phyloP scores from a whole-genome alignment of 2,888 invertebrate species.

The Cataglyphis altisquamis region DNA sequence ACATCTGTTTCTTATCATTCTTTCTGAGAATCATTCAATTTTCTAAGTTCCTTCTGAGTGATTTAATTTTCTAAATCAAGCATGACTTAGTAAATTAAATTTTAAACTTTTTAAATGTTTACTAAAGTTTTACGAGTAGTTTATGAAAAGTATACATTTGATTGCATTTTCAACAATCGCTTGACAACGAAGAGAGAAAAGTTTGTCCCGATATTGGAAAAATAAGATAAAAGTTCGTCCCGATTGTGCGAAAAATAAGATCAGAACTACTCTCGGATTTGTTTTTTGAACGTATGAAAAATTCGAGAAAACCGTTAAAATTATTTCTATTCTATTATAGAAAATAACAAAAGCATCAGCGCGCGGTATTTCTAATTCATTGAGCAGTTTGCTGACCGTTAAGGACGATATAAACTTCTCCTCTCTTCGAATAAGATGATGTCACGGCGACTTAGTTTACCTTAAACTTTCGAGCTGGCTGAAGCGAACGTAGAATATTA shows the following conservation, averaged over 20 bases:
- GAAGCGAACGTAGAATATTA: slow-evolving; percentile 32
- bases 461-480: slow-evolving; percentile 25
- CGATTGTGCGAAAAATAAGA: neutral
- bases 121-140: neutral
- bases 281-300: slow-evolving; percentile 1
- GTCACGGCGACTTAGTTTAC: slow-evolving; percentile 20
- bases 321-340: slow-evolving; percentile 52
- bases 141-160: slow-evolving; percentile 2
- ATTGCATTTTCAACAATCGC: slow-evolving; percentile 1
- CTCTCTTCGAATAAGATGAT: slow-evolving; percentile 43
- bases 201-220: neutral
- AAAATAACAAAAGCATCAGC: slow-evolving; percentile 32
- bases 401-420: slow-evolving; percentile 5
- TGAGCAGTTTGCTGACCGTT: slow-evolving; percentile 1
- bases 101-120: neutral
- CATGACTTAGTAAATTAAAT: neutral
- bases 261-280: neutral
- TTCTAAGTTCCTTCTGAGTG: neutral
- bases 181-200: slow-evolving; percentile 10
- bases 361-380: slow-evolving; percentile 51
- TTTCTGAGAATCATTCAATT: slow-evolving; percentile 4
- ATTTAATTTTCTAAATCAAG: neutral
- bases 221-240: neutral
- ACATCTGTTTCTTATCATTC: neutral
- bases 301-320: slow-evolving; percentile 41